phyloP scores from a whole-genome alignment of 2,113 vertebrate species.

The Cariama cristata region DNA sequence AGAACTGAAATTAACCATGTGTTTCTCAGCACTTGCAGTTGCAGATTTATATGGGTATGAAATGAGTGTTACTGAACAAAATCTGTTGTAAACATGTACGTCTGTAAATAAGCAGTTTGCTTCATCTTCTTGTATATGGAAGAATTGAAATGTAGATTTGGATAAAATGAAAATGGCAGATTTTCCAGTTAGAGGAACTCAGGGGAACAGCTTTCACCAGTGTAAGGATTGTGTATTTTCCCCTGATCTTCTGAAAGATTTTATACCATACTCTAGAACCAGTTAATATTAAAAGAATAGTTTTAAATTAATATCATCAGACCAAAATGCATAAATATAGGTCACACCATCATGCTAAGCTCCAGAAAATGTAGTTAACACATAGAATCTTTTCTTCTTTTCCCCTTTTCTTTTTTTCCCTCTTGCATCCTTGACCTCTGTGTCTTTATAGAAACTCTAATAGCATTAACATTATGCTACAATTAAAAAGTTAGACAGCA shows the following conservation, averaged over 20 bases:
- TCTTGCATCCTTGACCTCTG: constrained; percentile 70
- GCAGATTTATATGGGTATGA: not conserved
- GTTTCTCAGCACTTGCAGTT: not conserved
- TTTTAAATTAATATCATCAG: constrained; percentile 61
- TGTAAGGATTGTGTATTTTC: not conserved
- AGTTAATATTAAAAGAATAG: not conserved
- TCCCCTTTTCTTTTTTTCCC: not conserved
- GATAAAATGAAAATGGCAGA: not conserved
- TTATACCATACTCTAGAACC: not conserved
- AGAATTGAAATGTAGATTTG: not conserved
- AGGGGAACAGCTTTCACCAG: not conserved
- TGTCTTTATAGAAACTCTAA: constrained; percentile 73
- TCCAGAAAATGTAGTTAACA: constrained; percentile 74
- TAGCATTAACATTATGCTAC: constrained; percentile 73
- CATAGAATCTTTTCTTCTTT: constrained; percentile 38
- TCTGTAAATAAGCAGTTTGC: not conserved
- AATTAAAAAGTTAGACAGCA: constrained; percentile 76
- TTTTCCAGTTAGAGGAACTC: not conserved
- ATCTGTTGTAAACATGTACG: fast-evolving
- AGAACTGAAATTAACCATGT: not conserved
- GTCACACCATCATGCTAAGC: constrained; percentile 46
- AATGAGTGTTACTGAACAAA: not conserved
- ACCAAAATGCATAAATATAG: constrained; percentile 24
- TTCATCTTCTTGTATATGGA: not conserved
- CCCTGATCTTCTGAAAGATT: not conserved